Evolutionary conservation across 2,113 vertebrate genomes (phyloP).

Genomic region (Pluvianellus socialis): DNA sequence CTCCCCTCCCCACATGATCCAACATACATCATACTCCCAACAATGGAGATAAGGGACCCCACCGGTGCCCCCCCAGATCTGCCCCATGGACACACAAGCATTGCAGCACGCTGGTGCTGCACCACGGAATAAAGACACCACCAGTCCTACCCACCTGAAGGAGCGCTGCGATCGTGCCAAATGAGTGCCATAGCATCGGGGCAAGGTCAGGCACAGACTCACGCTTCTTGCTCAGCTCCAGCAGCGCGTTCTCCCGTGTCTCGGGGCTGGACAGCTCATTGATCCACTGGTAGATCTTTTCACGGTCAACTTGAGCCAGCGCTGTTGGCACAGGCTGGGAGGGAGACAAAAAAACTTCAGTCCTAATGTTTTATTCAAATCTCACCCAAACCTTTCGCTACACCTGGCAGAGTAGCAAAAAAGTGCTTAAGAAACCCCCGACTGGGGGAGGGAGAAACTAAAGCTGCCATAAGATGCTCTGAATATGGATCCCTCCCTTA

Average conservation of each 20-base stretch:
- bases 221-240: constrained; percentile 96
- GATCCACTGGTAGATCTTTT: constrained; percentile 99
- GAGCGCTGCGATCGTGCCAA: constrained; percentile 94
- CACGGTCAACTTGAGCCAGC: constrained; percentile 94
- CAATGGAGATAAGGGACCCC: not conserved
- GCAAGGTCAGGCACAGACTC: constrained; percentile 96
- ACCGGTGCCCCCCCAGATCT: not conserved
- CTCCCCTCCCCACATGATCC: not conserved
- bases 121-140: accelerated
- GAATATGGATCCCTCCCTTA: not conserved
- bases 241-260: constrained; percentile 92
- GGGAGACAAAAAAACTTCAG: constrained; percentile 24
- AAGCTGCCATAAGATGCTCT: not conserved
- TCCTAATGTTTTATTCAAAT: not conserved
- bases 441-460: not conserved
- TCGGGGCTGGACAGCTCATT: constrained; percentile 97
- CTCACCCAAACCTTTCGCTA: not conserved
- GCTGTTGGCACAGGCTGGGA: constrained; percentile 91
- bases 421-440: not conserved
- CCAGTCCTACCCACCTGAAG: constrained; percentile 82
- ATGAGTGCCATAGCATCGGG: constrained; percentile 98
- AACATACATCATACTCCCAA: not conserved
- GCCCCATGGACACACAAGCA: not conserved
- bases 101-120: not conserved
- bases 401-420: not conserved